These are phyloP conservation scores for Lasioglossum pauxillum DNA, from an alignment of 2,888 invertebrate species.

Conservation along the genomic window DNA sequence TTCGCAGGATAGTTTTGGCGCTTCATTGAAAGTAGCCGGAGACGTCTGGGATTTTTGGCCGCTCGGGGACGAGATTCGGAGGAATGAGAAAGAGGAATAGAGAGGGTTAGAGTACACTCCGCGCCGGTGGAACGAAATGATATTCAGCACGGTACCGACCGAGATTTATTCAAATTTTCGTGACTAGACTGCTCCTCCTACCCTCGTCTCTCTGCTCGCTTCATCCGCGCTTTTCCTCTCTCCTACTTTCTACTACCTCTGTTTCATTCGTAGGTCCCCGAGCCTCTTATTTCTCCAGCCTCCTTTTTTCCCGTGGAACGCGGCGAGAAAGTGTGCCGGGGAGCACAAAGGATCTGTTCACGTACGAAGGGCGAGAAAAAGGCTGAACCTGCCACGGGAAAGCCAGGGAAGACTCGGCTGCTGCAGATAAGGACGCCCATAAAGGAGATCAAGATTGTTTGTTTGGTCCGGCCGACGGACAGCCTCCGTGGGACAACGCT, in stretches of 20 bases:
- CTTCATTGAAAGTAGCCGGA: slow-evolving; percentile 30
- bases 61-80: neutral
- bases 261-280: slow-evolving; percentile 11
- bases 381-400: slow-evolving; percentile 54
- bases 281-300: slow-evolving; percentile 28
- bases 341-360: slow-evolving; percentile 66
- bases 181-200: slow-evolving; percentile 26
- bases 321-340: slow-evolving; percentile 63
- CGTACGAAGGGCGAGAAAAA: slow-evolving; percentile 59
- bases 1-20: slow-evolving; percentile 16
- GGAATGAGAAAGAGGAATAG: neutral
- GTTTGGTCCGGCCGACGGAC: slow-evolving; percentile 71
- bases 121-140: slow-evolving; percentile 53
- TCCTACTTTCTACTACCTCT: neutral
- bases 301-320: slow-evolving; percentile 3
- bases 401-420: slow-evolving; percentile 60
- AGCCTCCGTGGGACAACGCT: slow-evolving; percentile 60
- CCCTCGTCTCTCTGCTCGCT: slow-evolving; percentile 10
- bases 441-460: slow-evolving; percentile 77
- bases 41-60: slow-evolving; percentile 42
- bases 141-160: slow-evolving; percentile 53
- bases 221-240: slow-evolving; percentile 5
- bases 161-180: slow-evolving; percentile 69
- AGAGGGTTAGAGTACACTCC: neutral
- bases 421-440: slow-evolving; percentile 70